Evolutionary conservation across 35 echinoderm and acorn worm genomes (phyloP), one percentile per base, ranked within the genome.

Genomic region (Amphiura filiformis): DNA sequence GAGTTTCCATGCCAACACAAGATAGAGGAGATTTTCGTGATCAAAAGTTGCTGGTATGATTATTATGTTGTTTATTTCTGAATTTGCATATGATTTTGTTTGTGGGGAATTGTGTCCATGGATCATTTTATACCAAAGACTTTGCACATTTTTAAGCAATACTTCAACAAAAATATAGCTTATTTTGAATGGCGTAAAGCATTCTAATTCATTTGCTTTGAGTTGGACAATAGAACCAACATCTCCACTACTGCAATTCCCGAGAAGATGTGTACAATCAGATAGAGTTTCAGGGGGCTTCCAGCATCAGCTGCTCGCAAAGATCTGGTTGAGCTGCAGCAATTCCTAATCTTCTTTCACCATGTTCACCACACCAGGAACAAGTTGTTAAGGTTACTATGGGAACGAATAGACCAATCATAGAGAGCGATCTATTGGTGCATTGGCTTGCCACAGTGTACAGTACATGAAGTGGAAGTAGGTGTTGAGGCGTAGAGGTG

Each of bases 321-420:
- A 3, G 61, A 5, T 13, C 61, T 13, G 61, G 61, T 70, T 23
- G 44, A 30, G 61, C 61, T 26, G 61, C 61, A 1, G 4, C 61
- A 70, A 70, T 70, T 70, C 26, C 61, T 70, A 70, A 70, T 70
- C 61, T 70, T 30, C 61, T n/a, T 70, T 70, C 28, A 70, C 44
- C 44, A 52, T n/a, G n/a, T n/a, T n/a, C n/a, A n/a, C n/a, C n/a
- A n/a, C 44, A 52, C 61, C 61, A 70, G 61, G 61, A 70, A 70
- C 61, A 70, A 70, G 61, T 70, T 70, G 61, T 70, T 70, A 70
- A 70, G 61, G 61, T 70, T 70, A 70, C 61, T 70, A 70, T 70
- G 61, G 28, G 7, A 70, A 70, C 61, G 7, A 70, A 70, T 70
- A 4, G 61, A 4, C 61, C 61, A 70, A 70, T 70, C 61, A 70